Evolutionary conservation across 2,888 invertebrate genomes (phyloP), one percentile per base, ranked within the genome.

Genomic region (Conus canariensis): DNA sequence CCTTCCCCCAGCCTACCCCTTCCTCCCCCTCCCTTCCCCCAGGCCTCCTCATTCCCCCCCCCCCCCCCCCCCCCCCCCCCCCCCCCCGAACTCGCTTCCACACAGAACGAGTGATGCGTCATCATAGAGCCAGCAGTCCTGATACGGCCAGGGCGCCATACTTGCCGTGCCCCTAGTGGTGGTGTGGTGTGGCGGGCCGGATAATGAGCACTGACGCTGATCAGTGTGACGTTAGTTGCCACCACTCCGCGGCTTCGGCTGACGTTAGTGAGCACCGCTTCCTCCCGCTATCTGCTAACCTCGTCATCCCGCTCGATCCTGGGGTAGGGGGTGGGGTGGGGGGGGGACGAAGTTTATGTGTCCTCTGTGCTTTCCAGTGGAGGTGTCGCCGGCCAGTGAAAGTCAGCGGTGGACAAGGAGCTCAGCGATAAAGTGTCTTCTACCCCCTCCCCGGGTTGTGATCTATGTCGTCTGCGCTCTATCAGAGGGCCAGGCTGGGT

Each of bases 251-350:
- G 56, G 58, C 16, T 82, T 56, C 9, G 19, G 74, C 58, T 58
- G 88, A 77, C 77, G 77, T 86, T 86, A 64, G 86, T 45, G 86
- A 45, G 64, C 86, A 45, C 22, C 14, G 60, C 85, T 85, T 59
- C 82, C 60, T 85, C 67, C 64, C 59, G 8, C 1, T 86, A 67
- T 86, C 86, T 0, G 45, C 59, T 67, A 19, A 8, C 22, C 12
- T 67, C 25, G 45, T 86, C 86, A 30, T 30, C 45, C 67, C 22
- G n/a, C 22, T 60, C 9, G 12, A 12, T 60, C 60, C 60, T 4
- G 60, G n/a, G n/a, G 60, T 60, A 8, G 60, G 60, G 1, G 12
- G 12, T 64, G 12, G 25, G 58, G 60, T 25, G 25, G 12, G 10
- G n/a, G 12, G 60, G 86, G 30, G 30, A 19, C 58, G 86, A 86